A percentile compares a stretch with the other conserved stretches of the same genome.
Conservation (phyloP, 2,888 invertebrate species). For the Campaea margaritaria region DNA sequence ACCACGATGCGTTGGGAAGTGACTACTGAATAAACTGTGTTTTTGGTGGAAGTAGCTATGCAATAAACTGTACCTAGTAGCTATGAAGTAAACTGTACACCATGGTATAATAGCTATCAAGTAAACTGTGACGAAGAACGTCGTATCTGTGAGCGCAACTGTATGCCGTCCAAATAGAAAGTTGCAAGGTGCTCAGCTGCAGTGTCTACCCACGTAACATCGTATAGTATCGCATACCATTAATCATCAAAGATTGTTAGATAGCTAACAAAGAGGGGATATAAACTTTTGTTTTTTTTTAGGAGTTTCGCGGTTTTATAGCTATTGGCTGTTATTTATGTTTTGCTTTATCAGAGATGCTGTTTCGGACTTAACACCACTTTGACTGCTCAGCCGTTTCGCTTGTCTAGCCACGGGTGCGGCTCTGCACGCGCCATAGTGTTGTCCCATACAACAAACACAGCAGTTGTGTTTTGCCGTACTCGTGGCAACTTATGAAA, state of each 20-base stretch:
- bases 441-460: too few relatives aligned
- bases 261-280: too few relatives aligned
- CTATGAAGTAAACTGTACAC: neutral
- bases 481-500: too few relatives aligned
- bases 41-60: neutral
- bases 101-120: neutral
- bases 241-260: slow-evolving; percentile 1
- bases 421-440: too few relatives aligned
- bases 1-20: neutral
- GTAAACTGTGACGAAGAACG: neutral
- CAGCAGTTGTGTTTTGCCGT: too few relatives aligned
- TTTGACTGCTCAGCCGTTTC: too few relatives aligned
- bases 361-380: too few relatives aligned
- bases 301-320: too few relatives aligned
- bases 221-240: neutral
- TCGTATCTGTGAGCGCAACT: neutral
- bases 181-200: slow-evolving; percentile 69
- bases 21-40: neutral
- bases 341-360: too few relatives aligned
- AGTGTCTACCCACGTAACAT: slow-evolving; percentile 56
- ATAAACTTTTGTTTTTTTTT: too few relatives aligned
- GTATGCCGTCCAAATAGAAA: slow-evolving; percentile 72
- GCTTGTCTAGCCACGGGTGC: too few relatives aligned
- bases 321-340: too few relatives aligned
- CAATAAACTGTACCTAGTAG: neutral